These are phyloP conservation scores for Chunga burmeisteri DNA, from an alignment of 2,113 vertebrate species.

Conservation along the genomic window DNA sequence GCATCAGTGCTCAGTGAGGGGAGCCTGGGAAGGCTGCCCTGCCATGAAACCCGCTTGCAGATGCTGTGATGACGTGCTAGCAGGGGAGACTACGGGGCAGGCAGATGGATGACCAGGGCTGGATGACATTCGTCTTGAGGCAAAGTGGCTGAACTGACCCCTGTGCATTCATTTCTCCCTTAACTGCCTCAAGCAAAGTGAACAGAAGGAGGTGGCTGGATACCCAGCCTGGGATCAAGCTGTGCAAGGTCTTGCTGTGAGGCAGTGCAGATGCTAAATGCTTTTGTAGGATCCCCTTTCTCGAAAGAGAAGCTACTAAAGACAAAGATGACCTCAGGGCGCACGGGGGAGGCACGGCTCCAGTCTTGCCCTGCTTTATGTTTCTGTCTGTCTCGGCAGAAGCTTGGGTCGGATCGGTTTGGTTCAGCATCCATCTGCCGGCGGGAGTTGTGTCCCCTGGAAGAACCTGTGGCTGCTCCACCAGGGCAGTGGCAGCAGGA, in stretches of 20 bases:
- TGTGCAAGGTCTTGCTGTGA: neutral
- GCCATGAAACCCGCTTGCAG: neutral
- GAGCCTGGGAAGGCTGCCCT: neutral
- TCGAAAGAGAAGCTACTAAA: neutral
- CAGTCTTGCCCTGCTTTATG: neutral
- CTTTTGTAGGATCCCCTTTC: too few species aligned
- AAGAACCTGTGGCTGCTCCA: neutral
- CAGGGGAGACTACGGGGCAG: neutral
- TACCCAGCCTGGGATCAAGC: neutral
- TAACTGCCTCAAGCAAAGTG: neutral
- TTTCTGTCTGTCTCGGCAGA: neutral
- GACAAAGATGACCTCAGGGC: neutral
- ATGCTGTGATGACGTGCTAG: neutral
- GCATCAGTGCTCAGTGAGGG: neutral
- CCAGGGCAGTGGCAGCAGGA: neutral
- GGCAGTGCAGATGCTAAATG: rapidly evolving
- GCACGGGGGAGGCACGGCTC: rapidly evolving
- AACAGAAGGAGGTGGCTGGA: neutral
- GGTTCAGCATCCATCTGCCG: neutral
- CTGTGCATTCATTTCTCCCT: neutral
- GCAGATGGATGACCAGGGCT: neutral
- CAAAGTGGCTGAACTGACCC: neutral
- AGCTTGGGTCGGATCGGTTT: neutral
- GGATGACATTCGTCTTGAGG: neutral
- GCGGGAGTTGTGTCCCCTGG: neutral